These are phyloP conservation scores for Sebastes steindachneri DNA, from an alignment of 2,797 vertebrate species.

Conservation along the genomic window DNA sequence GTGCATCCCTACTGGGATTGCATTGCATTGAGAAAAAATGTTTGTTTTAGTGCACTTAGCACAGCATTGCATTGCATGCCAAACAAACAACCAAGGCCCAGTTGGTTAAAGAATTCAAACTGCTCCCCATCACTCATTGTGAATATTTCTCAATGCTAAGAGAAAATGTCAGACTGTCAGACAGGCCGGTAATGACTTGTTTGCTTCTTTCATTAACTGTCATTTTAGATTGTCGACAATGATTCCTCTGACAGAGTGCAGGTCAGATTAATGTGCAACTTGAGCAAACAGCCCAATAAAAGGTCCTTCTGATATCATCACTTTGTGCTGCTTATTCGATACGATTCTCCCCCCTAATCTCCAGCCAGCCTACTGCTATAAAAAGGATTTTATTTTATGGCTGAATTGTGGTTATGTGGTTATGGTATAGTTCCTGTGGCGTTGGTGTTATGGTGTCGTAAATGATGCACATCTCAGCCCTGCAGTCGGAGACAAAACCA, in stretches of 20 bases:
- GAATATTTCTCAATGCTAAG: not conserved
- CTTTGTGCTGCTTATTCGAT: not conserved
- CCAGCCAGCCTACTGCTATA: not conserved
- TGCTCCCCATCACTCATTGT: not conserved
- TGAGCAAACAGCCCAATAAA: conserved; percentile 6
- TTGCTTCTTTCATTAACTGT: conserved; percentile 26
- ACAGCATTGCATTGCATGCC: not conserved
- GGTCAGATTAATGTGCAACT: conserved; percentile 9
- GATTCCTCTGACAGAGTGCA: conserved; percentile 12
- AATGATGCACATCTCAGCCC: conserved; percentile 15
- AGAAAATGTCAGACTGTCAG: not conserved
- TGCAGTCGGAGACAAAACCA: not conserved
- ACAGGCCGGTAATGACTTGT: not conserved
- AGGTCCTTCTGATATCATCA: not conserved
- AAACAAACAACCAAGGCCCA: not conserved
- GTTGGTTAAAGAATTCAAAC: not conserved
- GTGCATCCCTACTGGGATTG: not conserved
- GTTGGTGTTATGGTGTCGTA: conserved; percentile 14
- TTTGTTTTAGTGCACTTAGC: not conserved
- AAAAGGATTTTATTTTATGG: conserved; percentile 22
- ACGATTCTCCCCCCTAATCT: not conserved
- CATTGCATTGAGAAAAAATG: not conserved
- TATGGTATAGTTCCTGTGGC: not conserved
- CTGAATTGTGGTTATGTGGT: conserved; percentile 12
- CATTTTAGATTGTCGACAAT: not conserved